phyloP scores from a whole-genome alignment of 2,113 vertebrate genomes.

The Psittacula cyanocephala region DNA sequence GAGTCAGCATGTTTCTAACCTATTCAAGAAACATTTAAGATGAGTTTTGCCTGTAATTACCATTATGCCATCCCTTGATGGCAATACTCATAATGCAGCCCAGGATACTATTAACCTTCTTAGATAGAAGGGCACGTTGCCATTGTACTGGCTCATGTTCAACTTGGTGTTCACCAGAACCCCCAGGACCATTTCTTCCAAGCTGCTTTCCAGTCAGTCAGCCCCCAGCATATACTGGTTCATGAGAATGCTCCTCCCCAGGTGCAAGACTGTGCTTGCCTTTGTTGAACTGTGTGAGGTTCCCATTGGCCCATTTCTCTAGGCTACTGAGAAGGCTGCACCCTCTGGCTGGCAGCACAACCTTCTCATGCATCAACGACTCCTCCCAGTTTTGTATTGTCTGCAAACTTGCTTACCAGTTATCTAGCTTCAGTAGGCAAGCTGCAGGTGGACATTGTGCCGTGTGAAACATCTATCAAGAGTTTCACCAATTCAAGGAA shows the following conservation, averaged over 20 bases:
- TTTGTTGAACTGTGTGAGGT: background rate
- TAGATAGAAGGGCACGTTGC: background rate
- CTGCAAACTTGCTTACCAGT: background rate
- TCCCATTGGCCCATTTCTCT: background rate
- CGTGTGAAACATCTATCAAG: background rate
- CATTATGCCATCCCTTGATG: background rate
- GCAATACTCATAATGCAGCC: background rate
- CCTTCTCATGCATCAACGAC: background rate
- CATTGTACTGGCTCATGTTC: background rate
- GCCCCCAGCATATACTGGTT: background rate
- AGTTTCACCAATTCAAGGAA: background rate
- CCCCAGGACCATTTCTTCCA: background rate
- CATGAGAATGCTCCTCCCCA: background rate
- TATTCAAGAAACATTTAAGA: background rate
- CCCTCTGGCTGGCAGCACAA: background rate
- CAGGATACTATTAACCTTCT: background rate
- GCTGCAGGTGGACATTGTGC: background rate
- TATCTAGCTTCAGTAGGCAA: background rate
- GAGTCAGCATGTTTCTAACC: background rate
- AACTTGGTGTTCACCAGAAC: background rate
- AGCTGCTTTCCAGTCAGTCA: background rate
- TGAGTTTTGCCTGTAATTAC: background rate
- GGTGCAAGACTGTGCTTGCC: background rate
- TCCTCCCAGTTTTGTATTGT: background rate
- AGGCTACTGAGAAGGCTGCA: accelerated